Conservation (phyloP, 2,888 invertebrate genomes). For the Isotomurus palustris region DNA sequence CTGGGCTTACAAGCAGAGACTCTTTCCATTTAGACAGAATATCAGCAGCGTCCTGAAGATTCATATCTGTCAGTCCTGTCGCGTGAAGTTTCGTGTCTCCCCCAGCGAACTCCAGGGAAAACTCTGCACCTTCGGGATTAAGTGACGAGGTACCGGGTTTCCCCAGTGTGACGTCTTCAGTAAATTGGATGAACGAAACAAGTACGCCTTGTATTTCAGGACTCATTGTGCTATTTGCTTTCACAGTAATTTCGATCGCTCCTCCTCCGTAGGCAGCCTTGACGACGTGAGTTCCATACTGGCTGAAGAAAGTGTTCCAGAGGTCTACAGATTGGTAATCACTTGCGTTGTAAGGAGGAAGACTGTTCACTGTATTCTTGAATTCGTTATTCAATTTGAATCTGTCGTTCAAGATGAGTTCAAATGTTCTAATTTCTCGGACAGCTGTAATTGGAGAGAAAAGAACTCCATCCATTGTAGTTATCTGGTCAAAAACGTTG, state of each 20-base stretch:
- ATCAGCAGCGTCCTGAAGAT: constrained; percentile 9
- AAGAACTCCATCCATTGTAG: constrained; percentile 1
- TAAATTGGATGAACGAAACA: not conserved
- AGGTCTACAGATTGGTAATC: constrained; percentile 6
- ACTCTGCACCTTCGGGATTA: not conserved
- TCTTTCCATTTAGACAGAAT: constrained; percentile 28
- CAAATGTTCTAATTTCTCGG: constrained; percentile 18
- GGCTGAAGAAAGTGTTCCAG: constrained; percentile 17
- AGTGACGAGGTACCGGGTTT: not conserved
- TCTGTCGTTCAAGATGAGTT: constrained; percentile 22
- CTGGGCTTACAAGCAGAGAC: constrained; percentile 17
- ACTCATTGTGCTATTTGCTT: not conserved
- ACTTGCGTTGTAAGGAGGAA: constrained; percentile 5
- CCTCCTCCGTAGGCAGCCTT: constrained; percentile 15
- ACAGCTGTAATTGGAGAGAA: constrained; percentile 17
- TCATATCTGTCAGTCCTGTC: constrained; percentile 17
- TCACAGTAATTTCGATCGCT: constrained; percentile 2
- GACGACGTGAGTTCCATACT: constrained; percentile 25
- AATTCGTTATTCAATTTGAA: constrained; percentile 8
- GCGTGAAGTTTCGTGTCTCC: constrained; percentile 21
- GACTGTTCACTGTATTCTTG: not conserved
- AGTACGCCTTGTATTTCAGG: not conserved
- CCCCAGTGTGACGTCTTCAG: not conserved
- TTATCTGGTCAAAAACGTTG: too few species aligned
- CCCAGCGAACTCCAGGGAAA: constrained; percentile 16